Evolutionary conservation across 2,113 vertebrate species (phyloP).

Genomic region (Rhipidura dahli): DNA sequence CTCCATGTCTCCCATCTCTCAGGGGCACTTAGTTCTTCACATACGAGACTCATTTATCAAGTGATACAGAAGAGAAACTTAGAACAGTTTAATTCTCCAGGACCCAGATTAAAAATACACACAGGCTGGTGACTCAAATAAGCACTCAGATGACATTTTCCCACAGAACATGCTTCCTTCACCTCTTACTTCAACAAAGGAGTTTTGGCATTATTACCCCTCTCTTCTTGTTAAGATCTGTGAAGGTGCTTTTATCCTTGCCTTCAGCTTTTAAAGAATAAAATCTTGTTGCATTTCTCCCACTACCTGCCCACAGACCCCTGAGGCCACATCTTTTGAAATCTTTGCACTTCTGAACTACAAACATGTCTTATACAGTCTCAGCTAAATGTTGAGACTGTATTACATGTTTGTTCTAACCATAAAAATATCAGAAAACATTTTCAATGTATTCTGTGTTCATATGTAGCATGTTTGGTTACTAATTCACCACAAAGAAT

Average conservation of each 20-base stretch:
- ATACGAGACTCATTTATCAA: neutral
- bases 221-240: neutral
- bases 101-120: neutral
- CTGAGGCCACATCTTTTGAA: neutral
- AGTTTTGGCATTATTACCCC: neutral
- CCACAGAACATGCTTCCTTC: neutral
- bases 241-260: neutral
- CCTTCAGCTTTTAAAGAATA: neutral
- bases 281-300: neutral
- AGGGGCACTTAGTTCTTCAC: rapidly evolving
- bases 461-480: neutral
- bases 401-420: neutral
- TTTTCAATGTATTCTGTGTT: neutral
- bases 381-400: neutral
- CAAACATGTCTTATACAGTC: neutral
- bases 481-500: neutral
- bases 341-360: neutral
- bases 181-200: neutral
- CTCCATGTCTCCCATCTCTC: rapidly evolving
- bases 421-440: neutral
- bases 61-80: neutral
- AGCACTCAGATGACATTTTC: neutral
- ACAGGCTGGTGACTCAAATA: neutral
- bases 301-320: neutral
- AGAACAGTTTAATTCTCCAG: neutral